Evolutionary conservation across 2,888 invertebrate species (phyloP), one percentile per base, ranked within the genome.

Genomic region (Resseliella maxima): DNA sequence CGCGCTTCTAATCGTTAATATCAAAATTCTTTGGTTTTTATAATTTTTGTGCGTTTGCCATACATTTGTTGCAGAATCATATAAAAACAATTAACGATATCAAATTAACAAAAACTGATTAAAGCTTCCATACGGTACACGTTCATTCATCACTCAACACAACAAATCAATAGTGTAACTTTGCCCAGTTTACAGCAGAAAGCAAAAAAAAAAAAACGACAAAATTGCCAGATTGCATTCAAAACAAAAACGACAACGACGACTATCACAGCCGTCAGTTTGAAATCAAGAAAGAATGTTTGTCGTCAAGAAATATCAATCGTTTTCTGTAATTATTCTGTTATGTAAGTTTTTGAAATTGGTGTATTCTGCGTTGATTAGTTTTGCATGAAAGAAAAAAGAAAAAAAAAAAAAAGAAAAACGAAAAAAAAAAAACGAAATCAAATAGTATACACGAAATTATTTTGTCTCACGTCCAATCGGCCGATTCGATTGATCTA

Each of bases 301-400:
- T 72, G 72, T 72, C n/a, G n/a, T n/a, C 72, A 31, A 72, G 72
- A 72, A 72, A 72, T 72, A 72, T 72, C 72, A 72, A 35, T 72
- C 72, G 31, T 72, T 72, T 72, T 27, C 72, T 35, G 72, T 72
- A 72, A 72, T 72, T 31, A 72, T 27, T 72, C 35, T 72, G 72
- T 72, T 72, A 72, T 27, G 72, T 72, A 72, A 72, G 72, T 72
- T n/a, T n/a, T n/a, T 27, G 31, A 5, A 59, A 59, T 24, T 72
- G 31, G 27, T 72, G 27, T 72, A 18, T 72, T 72, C 35, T 72
- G n/a, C 31, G 27, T 18, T 72, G 27, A 3, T 31, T 27, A 31
- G 18, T 72, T 59, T 72, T 59, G 59, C 59, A 59, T 59, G 59
- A 24, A 59, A 15, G 3, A 50, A 50, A 50, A 50, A 10, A 2